These are phyloP conservation scores for Zosterops lateralis DNA, from an alignment of 2,113 vertebrate genomes.

Conservation along the genomic window DNA sequence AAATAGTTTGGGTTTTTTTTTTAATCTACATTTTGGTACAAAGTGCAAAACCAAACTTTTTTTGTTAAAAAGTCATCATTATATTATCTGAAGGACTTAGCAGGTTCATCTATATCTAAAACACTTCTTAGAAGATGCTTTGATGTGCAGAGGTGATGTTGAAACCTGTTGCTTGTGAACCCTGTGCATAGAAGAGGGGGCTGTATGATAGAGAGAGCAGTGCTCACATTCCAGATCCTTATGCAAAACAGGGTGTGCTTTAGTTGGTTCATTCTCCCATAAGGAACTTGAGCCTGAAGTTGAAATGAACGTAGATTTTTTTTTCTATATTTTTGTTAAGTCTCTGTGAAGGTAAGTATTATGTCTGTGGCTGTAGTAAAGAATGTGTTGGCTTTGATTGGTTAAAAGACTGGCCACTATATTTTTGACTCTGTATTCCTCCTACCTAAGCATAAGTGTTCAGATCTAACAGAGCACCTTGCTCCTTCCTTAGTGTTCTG, in stretches of 20 bases:
- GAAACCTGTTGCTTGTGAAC: neutral
- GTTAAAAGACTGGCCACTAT: neutral
- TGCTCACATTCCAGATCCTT: neutral
- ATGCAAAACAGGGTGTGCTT: neutral
- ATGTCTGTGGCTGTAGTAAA: neutral
- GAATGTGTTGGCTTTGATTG: neutral
- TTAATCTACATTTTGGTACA: neutral
- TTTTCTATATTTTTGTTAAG: neutral
- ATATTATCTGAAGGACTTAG: neutral
- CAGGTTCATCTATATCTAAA: neutral
- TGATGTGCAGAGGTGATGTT: neutral
- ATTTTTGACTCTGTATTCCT: neutral
- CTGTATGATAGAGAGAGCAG: neutral
- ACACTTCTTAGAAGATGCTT: neutral
- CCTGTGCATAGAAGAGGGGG: neutral
- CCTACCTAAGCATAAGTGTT: neutral
- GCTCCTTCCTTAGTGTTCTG: neutral
- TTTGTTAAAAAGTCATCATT: neutral
- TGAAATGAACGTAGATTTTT: neutral
- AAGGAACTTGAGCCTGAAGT: neutral
- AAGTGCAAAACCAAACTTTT: neutral
- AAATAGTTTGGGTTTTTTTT: neutral
- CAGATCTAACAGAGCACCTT: neutral
- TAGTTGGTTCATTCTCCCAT: neutral
- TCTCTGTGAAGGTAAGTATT: neutral